phyloP scores from a whole-genome alignment of 2,888 invertebrate genomes.

The Cataglyphis cursor region DNA sequence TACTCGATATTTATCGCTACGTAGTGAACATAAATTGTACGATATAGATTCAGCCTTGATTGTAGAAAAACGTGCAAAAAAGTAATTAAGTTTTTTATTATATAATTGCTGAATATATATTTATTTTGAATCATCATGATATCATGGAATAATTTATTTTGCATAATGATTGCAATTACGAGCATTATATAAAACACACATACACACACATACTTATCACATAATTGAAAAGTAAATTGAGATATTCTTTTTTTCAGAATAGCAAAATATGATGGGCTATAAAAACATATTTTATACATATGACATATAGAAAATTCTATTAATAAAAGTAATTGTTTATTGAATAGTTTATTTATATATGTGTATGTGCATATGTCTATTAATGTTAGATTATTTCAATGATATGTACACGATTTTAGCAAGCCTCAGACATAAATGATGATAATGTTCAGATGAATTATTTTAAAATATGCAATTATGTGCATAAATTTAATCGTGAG shows the following conservation, averaged over 20 bases:
- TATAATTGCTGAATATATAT: background rate
- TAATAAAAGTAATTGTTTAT: background rate
- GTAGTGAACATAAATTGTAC: background rate
- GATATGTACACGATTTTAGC: background rate
- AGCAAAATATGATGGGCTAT: background rate
- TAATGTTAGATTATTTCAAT: background rate
- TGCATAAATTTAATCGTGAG: constrained; percentile 34
- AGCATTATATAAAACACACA: background rate
- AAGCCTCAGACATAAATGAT: background rate
- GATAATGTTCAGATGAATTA: constrained; percentile 7
- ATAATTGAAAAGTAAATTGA: constrained; percentile 11
- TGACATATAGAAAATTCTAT: background rate
- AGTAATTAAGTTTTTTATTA: background rate
- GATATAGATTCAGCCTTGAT: constrained; percentile 34
- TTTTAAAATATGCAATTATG: constrained; percentile 47
- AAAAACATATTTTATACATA: background rate
- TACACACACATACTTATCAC: background rate
- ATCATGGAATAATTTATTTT: constrained; percentile 11
- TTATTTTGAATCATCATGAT: background rate
- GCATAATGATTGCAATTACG: background rate
- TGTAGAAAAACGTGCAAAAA: constrained; percentile 21
- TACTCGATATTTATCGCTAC: constrained; percentile 10
- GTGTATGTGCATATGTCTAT: background rate
- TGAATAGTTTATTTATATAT: background rate
- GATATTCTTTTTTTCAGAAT: background rate